Base-by-base conservation (phyloP, 1,140 invertebrate genomes). In the Drepana arcuata region DNA sequence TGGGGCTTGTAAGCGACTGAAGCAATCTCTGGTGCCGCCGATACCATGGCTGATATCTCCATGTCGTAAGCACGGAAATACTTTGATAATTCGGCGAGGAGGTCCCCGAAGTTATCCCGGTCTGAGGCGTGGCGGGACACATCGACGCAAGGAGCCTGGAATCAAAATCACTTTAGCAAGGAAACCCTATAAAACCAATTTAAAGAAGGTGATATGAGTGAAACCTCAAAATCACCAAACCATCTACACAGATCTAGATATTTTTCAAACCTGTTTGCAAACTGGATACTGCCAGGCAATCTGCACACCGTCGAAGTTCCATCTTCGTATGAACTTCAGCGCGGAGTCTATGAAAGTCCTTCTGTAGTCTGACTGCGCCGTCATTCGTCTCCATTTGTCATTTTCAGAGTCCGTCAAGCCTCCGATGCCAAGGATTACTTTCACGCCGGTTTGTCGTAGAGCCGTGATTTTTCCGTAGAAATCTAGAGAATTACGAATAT, bases 1-100 rank as follows among this genome's bases (percentile, higher is more conserved):
- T 89, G 86, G 0, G 94, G 89, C 56, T 95, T 90, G 52, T 96
- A 96, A 1, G 87, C 94, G 9, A 87, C 85, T 60, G 94, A 90
- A 1, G 95, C 92, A 0, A 95, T 90, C 55, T 88, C 90, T 68
- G 94, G 93, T 49, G 89, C 93, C 0, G 94, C 92, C 0, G 94
- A 92, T 0, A 95, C 94, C 5, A 94, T 92, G 0, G 93, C 87
- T 0, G 93, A 93, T 0, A 96, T 68, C 0, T 95, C 83, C 1
- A 92, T 80, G 14, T 89, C 89, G 53, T 86, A 88, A 0, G 87
- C 88, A 35, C 82, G 88, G 39, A 97, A 91, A 0, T 87, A 86
- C 18, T 85, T 80, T 5, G 88, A 89, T 0, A 97, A 57, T 71
- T 95, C 93, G 33, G 77, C 74, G 0, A 95, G 79, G 7, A 93